Base-by-base conservation (phyloP, 2,797 vertebrate genomes). In the Zonotrichia albicollis region DNA sequence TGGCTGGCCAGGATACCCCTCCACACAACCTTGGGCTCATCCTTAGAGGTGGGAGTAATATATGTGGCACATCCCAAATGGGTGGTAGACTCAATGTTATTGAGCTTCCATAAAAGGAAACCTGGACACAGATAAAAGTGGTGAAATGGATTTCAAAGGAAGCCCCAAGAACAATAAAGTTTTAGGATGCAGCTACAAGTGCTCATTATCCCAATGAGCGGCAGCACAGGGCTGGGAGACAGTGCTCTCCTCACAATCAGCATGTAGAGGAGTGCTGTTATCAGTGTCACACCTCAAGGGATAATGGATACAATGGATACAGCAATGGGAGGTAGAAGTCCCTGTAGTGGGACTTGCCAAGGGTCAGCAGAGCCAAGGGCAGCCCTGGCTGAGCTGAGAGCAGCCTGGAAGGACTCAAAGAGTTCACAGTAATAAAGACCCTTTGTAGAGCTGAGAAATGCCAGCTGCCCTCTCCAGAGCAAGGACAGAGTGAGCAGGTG, bases 81-180 rank as follows among this genome's bases (percentile, higher is more conserved):
- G 20, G 12, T 36, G 27, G 16, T 40, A 84, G 23, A n/a, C 32
- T 84, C 40, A 77, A n/a, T 0, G 0, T n/a, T 87, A 55, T 4
- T 83, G 43, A 19, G 17, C 62, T 91, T 45, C 51, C 43, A 46
- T 14, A 60, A 23, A 73, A 73, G 57, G n/a, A 79, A 92, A 64
- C 22, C 36, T 53, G 36, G 46, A 57, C 36, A 72, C 4, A n/a
- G 62, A 36, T 22, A 48, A 40, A 83, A 81, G 30, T 13, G 70
- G 55, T 78, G 38, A 86, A 94, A 90, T 5, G 4, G 26, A 60
- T 43, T 75, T 80, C 51, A 77, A 51, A 93, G 48, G 40, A 88
- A 87, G n/a, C 11, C 25, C 12, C 34, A 51, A 54, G 25, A 86
- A 65, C 9, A 77, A 42, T 40, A 15, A 75, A 55, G 45, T 62